Evolutionary conservation across 1,140 invertebrate species (phyloP), one percentile per base, ranked within the genome.

Genomic region (Neotoxoptera formosana): DNA sequence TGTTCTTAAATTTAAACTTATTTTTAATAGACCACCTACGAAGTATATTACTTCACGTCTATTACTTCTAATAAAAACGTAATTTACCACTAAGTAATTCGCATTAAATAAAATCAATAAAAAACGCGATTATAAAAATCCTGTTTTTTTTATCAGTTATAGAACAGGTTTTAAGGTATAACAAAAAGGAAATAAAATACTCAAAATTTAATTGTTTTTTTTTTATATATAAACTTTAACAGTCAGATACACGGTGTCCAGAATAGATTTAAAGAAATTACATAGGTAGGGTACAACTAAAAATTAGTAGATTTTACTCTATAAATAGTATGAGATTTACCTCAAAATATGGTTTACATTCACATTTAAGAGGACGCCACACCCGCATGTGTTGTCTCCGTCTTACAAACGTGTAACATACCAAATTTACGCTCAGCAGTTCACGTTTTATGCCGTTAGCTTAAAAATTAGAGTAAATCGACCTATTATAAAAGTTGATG

Each of bases 21-120:
- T 45, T 86, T 93, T 56, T 56, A 84, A 93, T 83, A 83, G 91
- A 93, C 91, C 91, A 93, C 91, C 91, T 93, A 86, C 81, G 91
- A 51, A 53, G 81, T 84, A 93, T 93, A 84, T 53, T 36, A 93
- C 36, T 93, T 41, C 84, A 53, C n/a, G 56, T 76, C 60, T 91
- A 81, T 91, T 92, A 92, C 91, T 92, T 92, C 81, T 86, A 51
- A 93, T 93, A 93, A 84, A 93, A 93, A 93, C 25, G 81, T 93
- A 86, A 93, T 93, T 53, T 48, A 53, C 91, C 81, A 21, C 67
- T 56, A 93, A 84, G 81, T 93, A 93, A 93, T 84, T 53, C 91
- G 48, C 48, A 56, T 93, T 84, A 76, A 93, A 93, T 20, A 45
- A 53, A 84, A 51, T 86, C 91, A 53, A 93, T 84, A 93, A 67